These are phyloP conservation scores for Craniophora ligustri DNA, from an alignment of 2,888 invertebrate species.

Conservation along the genomic window DNA sequence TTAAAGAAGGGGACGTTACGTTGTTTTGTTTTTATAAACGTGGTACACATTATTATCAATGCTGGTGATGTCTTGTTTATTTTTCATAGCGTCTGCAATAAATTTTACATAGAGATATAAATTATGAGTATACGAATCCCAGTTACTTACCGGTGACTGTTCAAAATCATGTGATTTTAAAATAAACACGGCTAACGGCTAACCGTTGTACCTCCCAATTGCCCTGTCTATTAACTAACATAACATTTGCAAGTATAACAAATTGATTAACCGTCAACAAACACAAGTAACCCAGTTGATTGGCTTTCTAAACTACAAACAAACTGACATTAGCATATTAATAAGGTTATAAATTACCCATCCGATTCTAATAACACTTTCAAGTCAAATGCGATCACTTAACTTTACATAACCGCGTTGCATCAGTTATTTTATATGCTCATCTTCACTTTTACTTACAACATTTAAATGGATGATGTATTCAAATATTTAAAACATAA, in stretches of 20 bases:
- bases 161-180: too few species aligned
- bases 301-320: constrained; percentile 53
- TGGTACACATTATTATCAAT: too few species aligned
- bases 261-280: constrained; percentile 21
- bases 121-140: too few species aligned
- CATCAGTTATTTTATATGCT: constrained; percentile 25
- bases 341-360: constrained; percentile 52
- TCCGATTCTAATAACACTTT: constrained; percentile 38
- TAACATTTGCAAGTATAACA: constrained; percentile 1
- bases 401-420: constrained; percentile 43
- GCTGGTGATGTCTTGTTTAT: too few species aligned
- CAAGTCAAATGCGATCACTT: constrained; percentile 40
- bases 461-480: background rate
- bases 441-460: constrained; percentile 48
- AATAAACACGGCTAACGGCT: too few species aligned
- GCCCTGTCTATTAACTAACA: background rate
- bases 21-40: too few species aligned
- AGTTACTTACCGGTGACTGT: too few species aligned
- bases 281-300: constrained; percentile 36
- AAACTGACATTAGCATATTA: constrained; percentile 52
- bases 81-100: too few species aligned
- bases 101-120: too few species aligned
- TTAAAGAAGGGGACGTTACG: too few species aligned
- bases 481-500: background rate
- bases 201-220: background rate